Conservation (phyloP, 2,888 invertebrate species). For the Lottia scabra region DNA sequence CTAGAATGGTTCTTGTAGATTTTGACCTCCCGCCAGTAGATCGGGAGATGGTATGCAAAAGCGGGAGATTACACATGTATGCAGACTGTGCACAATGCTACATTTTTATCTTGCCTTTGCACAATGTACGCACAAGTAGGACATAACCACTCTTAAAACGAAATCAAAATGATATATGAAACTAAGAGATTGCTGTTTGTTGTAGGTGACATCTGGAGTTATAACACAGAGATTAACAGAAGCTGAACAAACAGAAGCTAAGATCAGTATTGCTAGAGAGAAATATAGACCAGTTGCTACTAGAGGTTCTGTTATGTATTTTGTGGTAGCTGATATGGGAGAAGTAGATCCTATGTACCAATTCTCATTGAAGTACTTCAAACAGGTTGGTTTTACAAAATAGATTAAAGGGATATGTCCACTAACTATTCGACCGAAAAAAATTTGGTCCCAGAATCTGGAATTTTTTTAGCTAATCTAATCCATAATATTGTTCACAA, state of each 20-base stretch:
- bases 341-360: conserved; percentile 71
- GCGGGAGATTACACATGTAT: too few relatives aligned
- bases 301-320: conserved; percentile 70
- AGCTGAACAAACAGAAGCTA: conserved; percentile 69
- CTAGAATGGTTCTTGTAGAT: too few relatives aligned
- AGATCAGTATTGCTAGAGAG: conserved; percentile 67
- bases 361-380: conserved; percentile 71
- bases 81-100: too few relatives aligned
- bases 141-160: not conserved
- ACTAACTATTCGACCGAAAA: too few relatives aligned
- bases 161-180: not conserved
- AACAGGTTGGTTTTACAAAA: conserved; percentile 67
- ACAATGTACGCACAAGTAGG: too few relatives aligned
- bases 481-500: too few relatives aligned
- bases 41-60: too few relatives aligned
- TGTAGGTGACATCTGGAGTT: conserved; percentile 67
- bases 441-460: too few relatives aligned
- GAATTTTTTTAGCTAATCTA: too few relatives aligned
- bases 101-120: too few relatives aligned
- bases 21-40: too few relatives aligned
- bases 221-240: conserved; percentile 67
- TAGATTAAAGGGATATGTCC: too few relatives aligned
- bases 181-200: conserved; percentile 7
- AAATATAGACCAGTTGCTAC: conserved; percentile 69
- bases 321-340: conserved; percentile 70